Percentiles rank a stretch among this genome's conserved stretches.
Evolutionary conservation across 2,797 vertebrate genomes (phyloP).

Genomic region (Podarcis siculus): DNA sequence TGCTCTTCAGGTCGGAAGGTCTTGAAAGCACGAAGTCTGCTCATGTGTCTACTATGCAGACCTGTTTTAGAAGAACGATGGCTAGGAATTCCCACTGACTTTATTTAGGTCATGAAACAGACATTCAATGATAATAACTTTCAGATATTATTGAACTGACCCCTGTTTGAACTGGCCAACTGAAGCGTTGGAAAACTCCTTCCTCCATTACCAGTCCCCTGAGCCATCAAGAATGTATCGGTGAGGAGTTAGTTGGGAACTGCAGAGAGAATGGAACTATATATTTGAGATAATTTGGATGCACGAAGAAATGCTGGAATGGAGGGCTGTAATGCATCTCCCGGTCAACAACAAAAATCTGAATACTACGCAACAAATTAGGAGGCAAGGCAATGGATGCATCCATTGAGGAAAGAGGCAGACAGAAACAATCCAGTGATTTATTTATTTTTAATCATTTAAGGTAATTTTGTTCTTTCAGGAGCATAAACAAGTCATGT

Average conservation of each 20-base stretch:
- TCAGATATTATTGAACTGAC: constrained; percentile 68
- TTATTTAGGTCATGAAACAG: constrained; percentile 66
- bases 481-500: neutral
- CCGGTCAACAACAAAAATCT: neutral
- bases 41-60: constrained; percentile 34
- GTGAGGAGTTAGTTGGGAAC: constrained; percentile 39
- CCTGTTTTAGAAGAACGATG: constrained; percentile 58
- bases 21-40: neutral
- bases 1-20: neutral
- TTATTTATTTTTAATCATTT: neutral
- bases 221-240: constrained; percentile 59
- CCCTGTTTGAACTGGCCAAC: constrained; percentile 72
- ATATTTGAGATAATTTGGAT: neutral
- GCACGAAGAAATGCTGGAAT: neutral
- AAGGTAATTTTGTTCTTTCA: neutral
- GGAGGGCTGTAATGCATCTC: neutral
- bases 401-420: neutral
- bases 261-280: neutral
- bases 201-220: constrained; percentile 56
- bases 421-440: neutral
- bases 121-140: constrained; percentile 55
- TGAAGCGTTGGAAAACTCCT: constrained; percentile 58
- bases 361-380: neutral
- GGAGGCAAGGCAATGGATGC: neutral
- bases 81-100: constrained; percentile 65